Evolutionary conservation across 2,113 vertebrate genomes (phyloP).

Genomic region (Psilopogon haemacephalus): DNA sequence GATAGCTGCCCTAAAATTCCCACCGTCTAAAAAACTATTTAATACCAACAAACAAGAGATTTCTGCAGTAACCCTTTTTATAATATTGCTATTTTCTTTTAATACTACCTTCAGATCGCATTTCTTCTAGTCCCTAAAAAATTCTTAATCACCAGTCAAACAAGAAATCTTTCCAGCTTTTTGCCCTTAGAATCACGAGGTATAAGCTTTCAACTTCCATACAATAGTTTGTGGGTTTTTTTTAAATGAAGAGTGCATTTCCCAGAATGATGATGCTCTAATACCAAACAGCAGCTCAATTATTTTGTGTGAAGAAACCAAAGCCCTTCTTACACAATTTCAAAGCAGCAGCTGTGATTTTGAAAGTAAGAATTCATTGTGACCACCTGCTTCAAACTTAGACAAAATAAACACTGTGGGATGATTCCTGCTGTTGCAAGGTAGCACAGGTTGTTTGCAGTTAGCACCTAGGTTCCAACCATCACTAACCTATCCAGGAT

Average conservation of each 20-base stretch:
- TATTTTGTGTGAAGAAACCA: conserved; percentile 66
- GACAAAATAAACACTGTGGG: conserved; percentile 50
- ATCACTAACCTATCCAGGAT: neutral
- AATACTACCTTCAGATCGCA: neutral
- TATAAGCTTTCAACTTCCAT: conserved; percentile 53
- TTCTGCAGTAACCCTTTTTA: neutral
- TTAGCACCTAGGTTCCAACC: neutral
- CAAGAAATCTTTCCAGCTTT: conserved; percentile 11
- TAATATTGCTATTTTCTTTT: neutral
- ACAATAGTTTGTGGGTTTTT: conserved; percentile 57
- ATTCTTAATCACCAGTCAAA: neutral
- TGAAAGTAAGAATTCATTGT: conserved; percentile 60
- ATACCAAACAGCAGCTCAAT: conserved; percentile 67
- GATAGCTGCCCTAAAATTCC: neutral
- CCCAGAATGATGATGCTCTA: conserved; percentile 67
- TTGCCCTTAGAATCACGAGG: conserved; percentile 21
- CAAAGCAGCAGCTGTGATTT: conserved; percentile 71
- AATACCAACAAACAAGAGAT: neutral
- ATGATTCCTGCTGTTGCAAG: conserved; percentile 9
- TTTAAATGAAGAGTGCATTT: conserved; percentile 48
- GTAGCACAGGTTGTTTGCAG: conserved; percentile 15
- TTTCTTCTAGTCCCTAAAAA: neutral
- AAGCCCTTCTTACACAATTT: conserved; percentile 70
- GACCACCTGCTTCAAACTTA: conserved; percentile 61
- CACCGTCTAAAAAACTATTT: neutral